These are phyloP conservation scores for Reinhardtius hippoglossoides DNA, from an alignment of 2,113 vertebrate species.

Conservation along the genomic window DNA sequence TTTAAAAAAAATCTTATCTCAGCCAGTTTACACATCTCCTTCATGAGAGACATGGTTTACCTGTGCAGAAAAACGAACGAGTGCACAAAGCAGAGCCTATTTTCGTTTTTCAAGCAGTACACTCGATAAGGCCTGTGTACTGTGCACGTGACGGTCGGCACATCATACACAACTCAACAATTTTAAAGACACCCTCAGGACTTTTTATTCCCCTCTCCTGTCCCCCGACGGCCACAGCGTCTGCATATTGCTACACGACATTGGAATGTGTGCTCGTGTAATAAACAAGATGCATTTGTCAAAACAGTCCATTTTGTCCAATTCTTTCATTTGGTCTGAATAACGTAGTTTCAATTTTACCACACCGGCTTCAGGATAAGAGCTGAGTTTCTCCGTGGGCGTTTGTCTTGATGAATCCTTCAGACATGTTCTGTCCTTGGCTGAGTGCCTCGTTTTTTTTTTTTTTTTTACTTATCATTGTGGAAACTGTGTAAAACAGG, in stretches of 20 bases:
- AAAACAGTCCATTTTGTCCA: constrained; percentile 18
- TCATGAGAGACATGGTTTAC: constrained; percentile 33
- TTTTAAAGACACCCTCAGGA: constrained; percentile 59
- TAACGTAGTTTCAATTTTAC: neutral
- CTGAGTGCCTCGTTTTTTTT: neutral
- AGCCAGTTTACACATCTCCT: constrained; percentile 54
- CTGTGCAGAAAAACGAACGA: constrained; percentile 43
- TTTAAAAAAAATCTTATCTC: neutral
- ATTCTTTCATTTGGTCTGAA: constrained; percentile 17
- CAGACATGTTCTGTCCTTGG: neutral
- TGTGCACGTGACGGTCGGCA: constrained; percentile 30
- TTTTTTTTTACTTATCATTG: neutral
- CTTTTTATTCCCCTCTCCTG: constrained; percentile 26
- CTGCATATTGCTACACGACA: constrained; percentile 46
- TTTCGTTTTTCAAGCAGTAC: neutral
- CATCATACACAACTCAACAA: constrained; percentile 37
- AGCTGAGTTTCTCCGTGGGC: no score
- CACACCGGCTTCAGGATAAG: no score
- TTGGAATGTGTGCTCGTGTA: constrained; percentile 43
- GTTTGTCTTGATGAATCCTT: neutral
- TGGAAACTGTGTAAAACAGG: neutral
- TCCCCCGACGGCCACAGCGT: constrained; percentile 3
- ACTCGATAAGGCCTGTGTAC: constrained; percentile 2
- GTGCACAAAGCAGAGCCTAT: constrained; percentile 33
- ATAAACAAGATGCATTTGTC: constrained; percentile 71